Evolutionary conservation across 2,113 vertebrate species (phyloP).

Genomic region (Lophotis ruficrista): DNA sequence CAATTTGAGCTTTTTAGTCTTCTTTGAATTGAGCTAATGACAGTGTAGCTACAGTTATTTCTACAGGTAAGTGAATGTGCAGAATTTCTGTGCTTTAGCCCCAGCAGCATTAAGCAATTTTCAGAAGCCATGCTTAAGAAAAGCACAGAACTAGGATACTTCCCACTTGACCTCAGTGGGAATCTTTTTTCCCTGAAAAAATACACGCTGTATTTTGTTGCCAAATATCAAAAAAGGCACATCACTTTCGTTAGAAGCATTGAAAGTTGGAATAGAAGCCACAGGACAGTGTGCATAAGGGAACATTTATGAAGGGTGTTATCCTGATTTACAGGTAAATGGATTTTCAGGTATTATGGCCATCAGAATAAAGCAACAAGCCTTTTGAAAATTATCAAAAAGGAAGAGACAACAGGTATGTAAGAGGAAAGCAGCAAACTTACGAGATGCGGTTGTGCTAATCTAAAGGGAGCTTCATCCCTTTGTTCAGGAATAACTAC

Average conservation of each 20-base stretch:
- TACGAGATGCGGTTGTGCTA: background rate
- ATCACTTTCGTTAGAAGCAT: background rate
- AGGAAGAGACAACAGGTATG: background rate
- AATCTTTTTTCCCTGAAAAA: background rate
- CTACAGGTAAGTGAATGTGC: background rate
- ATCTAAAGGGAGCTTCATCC: background rate
- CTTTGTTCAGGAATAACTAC: background rate
- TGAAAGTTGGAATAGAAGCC: background rate
- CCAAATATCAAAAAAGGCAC: background rate
- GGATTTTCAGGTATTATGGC: background rate
- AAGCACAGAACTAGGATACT: background rate
- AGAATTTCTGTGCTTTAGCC: background rate
- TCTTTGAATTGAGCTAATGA: background rate
- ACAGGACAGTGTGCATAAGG: rapidly evolving
- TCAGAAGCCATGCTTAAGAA: background rate
- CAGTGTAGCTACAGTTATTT: background rate
- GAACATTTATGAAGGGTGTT: background rate
- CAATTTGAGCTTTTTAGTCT: background rate
- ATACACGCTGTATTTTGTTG: background rate
- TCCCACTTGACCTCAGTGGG: background rate
- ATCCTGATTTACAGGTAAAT: background rate
- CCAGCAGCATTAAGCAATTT: background rate
- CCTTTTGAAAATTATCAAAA: background rate
- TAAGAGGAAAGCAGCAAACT: background rate
- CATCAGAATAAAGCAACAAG: background rate